These are phyloP conservation scores for Amphiprion clarkii DNA, from an alignment of 2,797 vertebrate species.

Conservation along the genomic window DNA sequence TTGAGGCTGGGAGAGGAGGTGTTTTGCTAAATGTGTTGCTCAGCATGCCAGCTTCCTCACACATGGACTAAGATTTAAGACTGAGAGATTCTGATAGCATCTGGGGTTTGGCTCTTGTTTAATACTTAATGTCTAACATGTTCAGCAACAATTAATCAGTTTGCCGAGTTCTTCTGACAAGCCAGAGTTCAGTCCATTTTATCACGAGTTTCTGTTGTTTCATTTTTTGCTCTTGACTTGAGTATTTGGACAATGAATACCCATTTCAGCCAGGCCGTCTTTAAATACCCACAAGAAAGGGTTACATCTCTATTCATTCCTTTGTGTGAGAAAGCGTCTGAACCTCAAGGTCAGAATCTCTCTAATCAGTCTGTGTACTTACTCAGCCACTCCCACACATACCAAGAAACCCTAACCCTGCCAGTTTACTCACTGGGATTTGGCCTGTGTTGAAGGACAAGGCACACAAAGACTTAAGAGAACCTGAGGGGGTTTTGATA, in stretches of 20 bases:
- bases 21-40: constrained; percentile 38
- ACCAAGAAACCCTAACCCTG: constrained; percentile 68
- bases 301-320: constrained; percentile 50
- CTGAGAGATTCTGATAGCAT: constrained; percentile 62
- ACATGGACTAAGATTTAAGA: constrained; percentile 48
- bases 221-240: constrained; percentile 1
- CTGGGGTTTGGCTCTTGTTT: constrained; percentile 29
- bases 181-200: constrained; percentile 7
- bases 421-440: constrained; percentile 59
- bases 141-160: constrained; percentile 20
- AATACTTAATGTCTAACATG: constrained; percentile 20
- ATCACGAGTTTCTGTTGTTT: constrained; percentile 23
- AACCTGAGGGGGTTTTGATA: constrained; percentile 1
- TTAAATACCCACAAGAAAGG: constrained; percentile 14
- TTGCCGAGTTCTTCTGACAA: constrained; percentile 20
- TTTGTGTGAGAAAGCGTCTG: constrained; percentile 70
- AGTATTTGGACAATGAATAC: constrained; percentile 23
- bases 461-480: constrained; percentile 39
- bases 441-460: constrained; percentile 52
- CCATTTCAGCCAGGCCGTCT: constrained; percentile 13
- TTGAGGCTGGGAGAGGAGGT: constrained; percentile 36
- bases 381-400: constrained; percentile 72
- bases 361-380: constrained; percentile 68
- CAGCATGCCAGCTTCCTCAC: constrained; percentile 47
- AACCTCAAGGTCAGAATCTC: constrained; percentile 74